Evolutionary conservation across 2,888 invertebrate genomes (phyloP).

Genomic region (Heteromurus nitidus): DNA sequence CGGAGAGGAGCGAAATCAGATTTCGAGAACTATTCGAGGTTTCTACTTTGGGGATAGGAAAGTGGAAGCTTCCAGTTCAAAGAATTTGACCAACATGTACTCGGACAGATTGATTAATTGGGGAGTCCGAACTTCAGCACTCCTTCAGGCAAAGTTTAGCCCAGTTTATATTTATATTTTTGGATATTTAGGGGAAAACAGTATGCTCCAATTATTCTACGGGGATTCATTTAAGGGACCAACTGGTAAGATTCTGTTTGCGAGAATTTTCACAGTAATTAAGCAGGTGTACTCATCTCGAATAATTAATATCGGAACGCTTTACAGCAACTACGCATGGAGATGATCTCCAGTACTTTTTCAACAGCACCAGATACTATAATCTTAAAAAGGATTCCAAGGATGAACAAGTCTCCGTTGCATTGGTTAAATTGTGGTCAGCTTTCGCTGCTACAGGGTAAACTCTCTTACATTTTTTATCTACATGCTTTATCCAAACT

Average conservation of each 20-base stretch:
- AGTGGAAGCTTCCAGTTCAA: conserved; percentile 38
- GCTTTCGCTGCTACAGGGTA: conserved; percentile 78
- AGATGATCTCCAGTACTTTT: conserved; percentile 78
- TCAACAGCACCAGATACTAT: conserved; percentile 77
- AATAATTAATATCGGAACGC: neutral
- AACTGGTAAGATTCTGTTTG: conserved; percentile 42
- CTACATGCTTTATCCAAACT: neutral
- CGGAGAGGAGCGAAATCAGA: conserved; percentile 21
- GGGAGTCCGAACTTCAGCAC: conserved; percentile 76
- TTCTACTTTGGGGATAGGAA: conserved; percentile 67
- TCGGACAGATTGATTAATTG: conserved; percentile 78
- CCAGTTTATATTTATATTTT: conserved; percentile 78
- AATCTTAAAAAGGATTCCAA: conserved; percentile 75
- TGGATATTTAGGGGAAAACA: conserved; percentile 76
- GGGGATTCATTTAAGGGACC: conserved; percentile 70
- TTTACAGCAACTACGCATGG: conserved; percentile 77
- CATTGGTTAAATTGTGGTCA: conserved; percentile 76
- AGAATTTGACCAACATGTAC: conserved; percentile 74
- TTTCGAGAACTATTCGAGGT: conserved; percentile 64
- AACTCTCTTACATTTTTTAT: neutral
- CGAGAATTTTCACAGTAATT: too few species aligned
- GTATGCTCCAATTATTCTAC: conserved; percentile 77
- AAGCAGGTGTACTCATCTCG: neutral
- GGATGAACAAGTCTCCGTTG: conserved; percentile 75
- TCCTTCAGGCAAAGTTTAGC: conserved; percentile 74